Evolutionary conservation across 2,888 invertebrate genomes (phyloP).

Genomic region (Boloria selene): DNA sequence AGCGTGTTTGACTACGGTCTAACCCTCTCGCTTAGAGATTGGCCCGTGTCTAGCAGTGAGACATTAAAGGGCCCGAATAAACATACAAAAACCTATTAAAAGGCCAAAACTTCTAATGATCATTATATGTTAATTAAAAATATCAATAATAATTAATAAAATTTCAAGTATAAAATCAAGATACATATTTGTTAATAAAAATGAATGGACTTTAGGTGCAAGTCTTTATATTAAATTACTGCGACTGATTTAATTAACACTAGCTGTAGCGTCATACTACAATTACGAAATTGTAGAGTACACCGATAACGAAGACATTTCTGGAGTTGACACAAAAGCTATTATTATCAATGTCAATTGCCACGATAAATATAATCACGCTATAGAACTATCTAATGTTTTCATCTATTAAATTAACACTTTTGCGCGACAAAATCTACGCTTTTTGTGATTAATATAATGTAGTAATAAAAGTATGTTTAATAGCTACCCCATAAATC

Average conservation of each 20-base stretch:
- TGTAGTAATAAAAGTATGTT: too few species aligned
- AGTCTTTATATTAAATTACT: constrained; percentile 17
- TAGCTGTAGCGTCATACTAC: constrained; percentile 56
- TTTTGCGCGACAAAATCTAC: background rate
- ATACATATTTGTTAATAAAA: too few species aligned
- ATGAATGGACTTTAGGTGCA: too few species aligned
- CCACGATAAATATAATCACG: constrained; percentile 5
- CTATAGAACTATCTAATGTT: constrained; percentile 12
- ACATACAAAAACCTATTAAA: too few species aligned
- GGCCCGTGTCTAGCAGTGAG: too few species aligned
- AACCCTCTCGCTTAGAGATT: too few species aligned
- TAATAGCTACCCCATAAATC: background rate
- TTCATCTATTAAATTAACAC: constrained; percentile 7
- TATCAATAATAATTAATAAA: too few species aligned
- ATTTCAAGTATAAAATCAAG: too few species aligned
- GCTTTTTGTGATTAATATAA: background rate
- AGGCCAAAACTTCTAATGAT: too few species aligned
- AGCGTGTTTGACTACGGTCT: too few species aligned
- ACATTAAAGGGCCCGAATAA: too few species aligned
- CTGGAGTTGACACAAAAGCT: constrained; percentile 6
- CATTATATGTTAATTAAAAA: too few species aligned
- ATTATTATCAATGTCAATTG: constrained; percentile 20
- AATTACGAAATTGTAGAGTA: constrained; percentile 70
- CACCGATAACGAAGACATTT: constrained; percentile 16
- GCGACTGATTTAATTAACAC: constrained; percentile 72